Percentiles rank a stretch among this genome's conserved stretches.
Evolutionary conservation across 1,140 invertebrate species (phyloP).

Genomic region (Drosophila pallidifrons): DNA sequence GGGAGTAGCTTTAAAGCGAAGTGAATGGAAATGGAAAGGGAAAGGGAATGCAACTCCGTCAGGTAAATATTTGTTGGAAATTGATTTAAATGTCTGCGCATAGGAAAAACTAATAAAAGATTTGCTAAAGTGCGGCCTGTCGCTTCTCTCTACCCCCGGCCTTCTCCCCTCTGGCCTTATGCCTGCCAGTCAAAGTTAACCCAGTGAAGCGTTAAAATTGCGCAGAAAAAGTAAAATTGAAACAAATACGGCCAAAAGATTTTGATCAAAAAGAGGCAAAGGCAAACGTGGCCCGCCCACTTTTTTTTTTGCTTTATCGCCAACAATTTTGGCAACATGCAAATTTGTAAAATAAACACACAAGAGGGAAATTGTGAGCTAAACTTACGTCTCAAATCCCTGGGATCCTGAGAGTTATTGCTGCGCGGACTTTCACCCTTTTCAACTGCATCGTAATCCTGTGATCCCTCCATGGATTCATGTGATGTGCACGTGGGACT

Average conservation of each 20-base stretch:
- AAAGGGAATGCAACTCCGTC: slow-evolving; percentile 37
- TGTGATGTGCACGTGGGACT: slow-evolving; percentile 85
- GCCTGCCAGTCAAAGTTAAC: slow-evolving; percentile 78
- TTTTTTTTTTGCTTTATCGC: slow-evolving; percentile 57
- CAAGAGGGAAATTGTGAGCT: slow-evolving; percentile 23
- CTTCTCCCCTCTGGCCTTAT: slow-evolving; percentile 16
- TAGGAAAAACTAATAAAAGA: slow-evolving; percentile 45
- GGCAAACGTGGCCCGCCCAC: slow-evolving; percentile 3
- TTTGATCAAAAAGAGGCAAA: slow-evolving; percentile 66
- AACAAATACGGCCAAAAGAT: slow-evolving; percentile 75
- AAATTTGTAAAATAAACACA: slow-evolving; percentile 70
- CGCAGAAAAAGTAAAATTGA: slow-evolving; percentile 74
- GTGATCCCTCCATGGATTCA: slow-evolving; percentile 84
- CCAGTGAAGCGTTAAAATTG: slow-evolving; percentile 84
- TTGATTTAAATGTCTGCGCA: slow-evolving; percentile 44
- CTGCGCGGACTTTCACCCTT: slow-evolving; percentile 85
- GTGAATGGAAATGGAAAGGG: background rate
- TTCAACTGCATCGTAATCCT: slow-evolving; percentile 84
- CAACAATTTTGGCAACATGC: slow-evolving; percentile 65
- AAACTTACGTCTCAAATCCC: slow-evolving; percentile 85
- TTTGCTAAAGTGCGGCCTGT: slow-evolving; percentile 17
- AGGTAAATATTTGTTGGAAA: slow-evolving; percentile 58
- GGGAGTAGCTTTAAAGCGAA: slow-evolving; percentile 28
- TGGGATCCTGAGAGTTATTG: slow-evolving; percentile 84
- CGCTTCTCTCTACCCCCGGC: slow-evolving; percentile 7